Evolutionary conservation across 2,797 vertebrate species (phyloP), one percentile per base, ranked within the genome.

Genomic region (Sparus aurata): DNA sequence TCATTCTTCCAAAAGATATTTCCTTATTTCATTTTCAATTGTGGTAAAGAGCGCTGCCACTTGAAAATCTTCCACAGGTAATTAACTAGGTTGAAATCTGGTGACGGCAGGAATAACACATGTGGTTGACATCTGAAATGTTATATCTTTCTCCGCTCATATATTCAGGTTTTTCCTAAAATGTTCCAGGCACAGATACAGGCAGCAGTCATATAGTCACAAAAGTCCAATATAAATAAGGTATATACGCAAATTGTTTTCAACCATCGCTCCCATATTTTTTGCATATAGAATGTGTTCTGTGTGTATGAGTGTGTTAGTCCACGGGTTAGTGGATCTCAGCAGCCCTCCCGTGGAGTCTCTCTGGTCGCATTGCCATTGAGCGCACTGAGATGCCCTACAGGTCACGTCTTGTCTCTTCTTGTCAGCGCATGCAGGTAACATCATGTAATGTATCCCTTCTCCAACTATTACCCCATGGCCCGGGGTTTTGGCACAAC

Each of bases 401-500:
- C 65, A 86, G 86, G 89, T 91, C 87, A 88, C 13, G 76, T 80
- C 89, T 87, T 90, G 90, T 91, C 86, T 91, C 88, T 87, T 92
- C 89, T 84, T 73, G 89, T 93, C 88, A 91, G 85, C 12, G 47
- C 78, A 82, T 73, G 80, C 86, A 92, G 93, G 92, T 93, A 93
- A 91, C 90, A 90, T 77, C 70, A 59, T 91, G 90, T 90, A 92
- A 92, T 85, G 64, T 68, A 89, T 81, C 82, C 83, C 78, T 79
- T 81, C 83, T 86, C 87, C 81, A 80, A 69, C 82, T 77, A 55
- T 87, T 85, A 85, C 75, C 85, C 79, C 70, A 45, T 85, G 89
- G 85, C 93, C 91, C 75, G 81, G 81, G 93, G 89, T 91, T 88
- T 84, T 91, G 89, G 89, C 89, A 85, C 82, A 79, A 86, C 87